Percentiles rank a stretch among this genome's conserved stretches.
Evolutionary conservation across 2,113 vertebrate species (phyloP).

Genomic region (Chaetorhynchus papuensis): DNA sequence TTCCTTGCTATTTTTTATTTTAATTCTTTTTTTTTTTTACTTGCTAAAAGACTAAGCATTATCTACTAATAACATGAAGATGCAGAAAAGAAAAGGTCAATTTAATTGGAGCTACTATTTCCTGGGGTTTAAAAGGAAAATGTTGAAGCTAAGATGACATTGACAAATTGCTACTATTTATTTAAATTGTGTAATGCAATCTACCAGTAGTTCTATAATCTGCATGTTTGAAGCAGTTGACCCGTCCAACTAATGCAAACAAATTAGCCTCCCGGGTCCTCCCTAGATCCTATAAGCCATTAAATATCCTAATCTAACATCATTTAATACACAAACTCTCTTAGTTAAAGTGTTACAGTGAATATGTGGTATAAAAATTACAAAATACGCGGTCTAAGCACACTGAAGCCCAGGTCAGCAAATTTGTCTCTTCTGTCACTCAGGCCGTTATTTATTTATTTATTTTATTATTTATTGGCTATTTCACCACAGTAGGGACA

Average conservation of each 20-base stretch:
- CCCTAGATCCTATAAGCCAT: constrained; percentile 61
- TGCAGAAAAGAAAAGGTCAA: constrained; percentile 79
- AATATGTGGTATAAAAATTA: constrained; percentile 52
- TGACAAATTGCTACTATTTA: constrained; percentile 98
- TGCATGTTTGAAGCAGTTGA: constrained; percentile 85
- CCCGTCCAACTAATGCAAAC: constrained; percentile 84
- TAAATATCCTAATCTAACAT: constrained; percentile 63
- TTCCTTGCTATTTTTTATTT: background rate
- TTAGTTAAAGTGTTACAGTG: constrained; percentile 1
- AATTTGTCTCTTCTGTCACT: background rate
- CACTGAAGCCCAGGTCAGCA: background rate
- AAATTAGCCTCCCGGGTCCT: constrained; percentile 80
- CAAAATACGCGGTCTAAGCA: background rate
- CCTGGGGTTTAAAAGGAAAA: constrained; percentile 82
- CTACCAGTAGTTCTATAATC: constrained; percentile 84
- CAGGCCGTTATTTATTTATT: background rate
- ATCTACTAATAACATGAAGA: constrained; percentile 75
- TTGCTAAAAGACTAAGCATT: constrained; percentile 54
- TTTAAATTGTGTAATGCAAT: constrained; percentile 94
- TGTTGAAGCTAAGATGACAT: constrained; percentile 85
- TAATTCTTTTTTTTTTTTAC: background rate
- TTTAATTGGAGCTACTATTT: constrained; percentile 88
- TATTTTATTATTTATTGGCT: background rate
- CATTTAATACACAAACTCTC: constrained; percentile 65
- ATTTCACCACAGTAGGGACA: background rate